Base-by-base conservation (phyloP, 2,888 invertebrate species). In the Meta bourneti region DNA sequence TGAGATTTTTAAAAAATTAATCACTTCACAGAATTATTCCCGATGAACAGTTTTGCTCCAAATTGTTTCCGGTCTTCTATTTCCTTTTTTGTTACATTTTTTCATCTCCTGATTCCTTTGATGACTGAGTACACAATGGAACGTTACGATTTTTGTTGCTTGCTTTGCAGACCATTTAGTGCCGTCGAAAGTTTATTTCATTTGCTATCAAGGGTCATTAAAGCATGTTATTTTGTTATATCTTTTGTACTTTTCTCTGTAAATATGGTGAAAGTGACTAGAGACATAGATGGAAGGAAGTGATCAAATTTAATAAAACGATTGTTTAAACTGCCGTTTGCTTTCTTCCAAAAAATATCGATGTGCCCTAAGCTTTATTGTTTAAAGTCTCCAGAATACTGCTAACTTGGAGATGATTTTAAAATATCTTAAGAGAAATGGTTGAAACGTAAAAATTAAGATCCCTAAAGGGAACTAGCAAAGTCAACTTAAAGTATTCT, bases 31-130 rank as follows among this genome's bases (percentile, higher is more conserved):
- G 85, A 34, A 85, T 85, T 85, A 85, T 85, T 75, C 85, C 85
- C 75, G 49, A 75, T 85, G 85, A 85, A 85, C 83, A 83, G 83
- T 74, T 83, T 20, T 61, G 85, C 48, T 85, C 69, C 77, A 85
- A 85, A 85, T 85, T 77, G 85, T 77, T 77, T 85, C 77, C 75
- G 69, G 75, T 85, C 54, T 51, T 19, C 52, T 11, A 69, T 69
- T 83, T 72, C 70, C 11, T 79, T 79, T 79, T 81, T 79, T 54
- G 11, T 20, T 61, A 7, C n/a, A 20, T 20, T 61, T 34, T 83
- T 74, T 77, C 19, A 61, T 75, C 48, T 77, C 19, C 19, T 13
- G 19, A 49, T 77, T 49, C 77, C 61, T 85, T 75, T 85, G 77
- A 75, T 77, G 77, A 77, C 61, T 49, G 69, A 16, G 75, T 77